These are phyloP conservation scores for Caenorhabditis plicata DNA, from an alignment of 2,888 invertebrate genomes.

Conservation along the genomic window DNA sequence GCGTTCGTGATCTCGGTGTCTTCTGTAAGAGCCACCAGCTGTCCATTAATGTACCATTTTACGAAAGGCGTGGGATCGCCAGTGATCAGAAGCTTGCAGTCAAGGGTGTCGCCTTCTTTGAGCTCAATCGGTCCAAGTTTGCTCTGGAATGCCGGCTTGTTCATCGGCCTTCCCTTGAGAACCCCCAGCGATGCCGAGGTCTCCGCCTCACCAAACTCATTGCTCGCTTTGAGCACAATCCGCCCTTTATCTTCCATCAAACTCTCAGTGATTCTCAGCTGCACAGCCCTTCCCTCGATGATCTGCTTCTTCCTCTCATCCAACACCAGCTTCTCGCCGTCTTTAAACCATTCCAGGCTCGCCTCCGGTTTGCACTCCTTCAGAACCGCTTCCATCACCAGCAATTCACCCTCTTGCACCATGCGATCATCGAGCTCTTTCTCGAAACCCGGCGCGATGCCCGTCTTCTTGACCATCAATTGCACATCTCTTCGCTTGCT, in stretches of 20 bases:
- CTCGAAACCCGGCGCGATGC: slow-evolving; percentile 55
- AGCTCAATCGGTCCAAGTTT: slow-evolving; percentile 72
- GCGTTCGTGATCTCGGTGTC: slow-evolving; percentile 60
- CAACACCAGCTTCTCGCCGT: slow-evolving; percentile 67
- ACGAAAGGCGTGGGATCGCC: slow-evolving; percentile 85
- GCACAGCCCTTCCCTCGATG: slow-evolving; percentile 49
- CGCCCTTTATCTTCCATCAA: slow-evolving; percentile 56
- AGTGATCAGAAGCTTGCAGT: slow-evolving; percentile 81
- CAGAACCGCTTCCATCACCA: slow-evolving; percentile 59
- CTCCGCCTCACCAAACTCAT: slow-evolving; percentile 59
- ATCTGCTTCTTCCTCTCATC: slow-evolving; percentile 47
- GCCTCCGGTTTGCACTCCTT: slow-evolving; percentile 67
- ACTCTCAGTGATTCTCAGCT: slow-evolving; percentile 62
- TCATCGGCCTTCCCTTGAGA: slow-evolving; percentile 49
- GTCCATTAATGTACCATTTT: slow-evolving; percentile 72
- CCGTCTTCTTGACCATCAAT: slow-evolving; percentile 56
- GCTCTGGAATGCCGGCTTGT: slow-evolving; percentile 64
- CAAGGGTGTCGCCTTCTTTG: slow-evolving; percentile 82
- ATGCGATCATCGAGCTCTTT: slow-evolving; percentile 53
- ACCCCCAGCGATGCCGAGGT: slow-evolving; percentile 59
- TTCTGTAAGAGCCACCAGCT: slow-evolving; percentile 61
- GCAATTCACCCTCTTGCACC: slow-evolving; percentile 57
- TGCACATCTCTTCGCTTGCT: slow-evolving; percentile 65
- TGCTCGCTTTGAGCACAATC: slow-evolving; percentile 61
- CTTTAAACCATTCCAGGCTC: slow-evolving; percentile 90